Evolutionary conservation across 2,888 invertebrate species (phyloP).

Genomic region (Pseudeuparius sepicola): DNA sequence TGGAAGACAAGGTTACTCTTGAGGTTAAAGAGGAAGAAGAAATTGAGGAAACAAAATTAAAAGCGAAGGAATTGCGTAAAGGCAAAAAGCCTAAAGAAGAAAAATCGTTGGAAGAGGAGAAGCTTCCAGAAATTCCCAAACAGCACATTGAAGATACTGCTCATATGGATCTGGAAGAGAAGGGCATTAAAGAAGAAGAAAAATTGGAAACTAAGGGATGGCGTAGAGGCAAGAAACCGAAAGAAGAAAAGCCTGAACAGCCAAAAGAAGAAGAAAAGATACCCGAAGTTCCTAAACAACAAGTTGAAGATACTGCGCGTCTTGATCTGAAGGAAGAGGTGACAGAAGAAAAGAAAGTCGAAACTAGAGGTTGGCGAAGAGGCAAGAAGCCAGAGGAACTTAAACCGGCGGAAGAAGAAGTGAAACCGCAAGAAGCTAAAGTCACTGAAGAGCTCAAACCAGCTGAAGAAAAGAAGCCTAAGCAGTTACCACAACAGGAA

Average conservation of each 20-base stretch:
- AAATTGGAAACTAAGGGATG: slow-evolving; percentile 35
- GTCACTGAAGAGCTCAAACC: no score
- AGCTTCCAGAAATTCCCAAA: neutral
- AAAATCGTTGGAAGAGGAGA: slow-evolving; percentile 21
- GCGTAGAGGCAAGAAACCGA: slow-evolving; percentile 7
- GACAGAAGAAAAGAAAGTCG: slow-evolving; percentile 14
- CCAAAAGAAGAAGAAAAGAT: no score
- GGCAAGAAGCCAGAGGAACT: slow-evolving; percentile 29
- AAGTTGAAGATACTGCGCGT: slow-evolving; percentile 16
- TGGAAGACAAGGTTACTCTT: no score
- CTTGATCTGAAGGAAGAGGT: slow-evolving; percentile 19
- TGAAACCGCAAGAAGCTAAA: no score
- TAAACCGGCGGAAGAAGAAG: no score
- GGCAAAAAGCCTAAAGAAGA: slow-evolving; percentile 11
- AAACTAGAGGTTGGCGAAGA: slow-evolving; percentile 11
- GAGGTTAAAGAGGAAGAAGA: no score
- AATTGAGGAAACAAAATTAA: no score
- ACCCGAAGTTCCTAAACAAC: slow-evolving; percentile 27
- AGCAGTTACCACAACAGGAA: no score
- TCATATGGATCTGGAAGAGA: slow-evolving; percentile 22
- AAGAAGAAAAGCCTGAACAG: no score
- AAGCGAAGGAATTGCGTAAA: no score
- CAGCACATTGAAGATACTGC: slow-evolving; percentile 11
- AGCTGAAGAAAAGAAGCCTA: no score
- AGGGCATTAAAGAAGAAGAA: slow-evolving; percentile 31